These are phyloP conservation scores for Thumatha senex DNA, from an alignment of 2,888 invertebrate species.

Conservation along the genomic window DNA sequence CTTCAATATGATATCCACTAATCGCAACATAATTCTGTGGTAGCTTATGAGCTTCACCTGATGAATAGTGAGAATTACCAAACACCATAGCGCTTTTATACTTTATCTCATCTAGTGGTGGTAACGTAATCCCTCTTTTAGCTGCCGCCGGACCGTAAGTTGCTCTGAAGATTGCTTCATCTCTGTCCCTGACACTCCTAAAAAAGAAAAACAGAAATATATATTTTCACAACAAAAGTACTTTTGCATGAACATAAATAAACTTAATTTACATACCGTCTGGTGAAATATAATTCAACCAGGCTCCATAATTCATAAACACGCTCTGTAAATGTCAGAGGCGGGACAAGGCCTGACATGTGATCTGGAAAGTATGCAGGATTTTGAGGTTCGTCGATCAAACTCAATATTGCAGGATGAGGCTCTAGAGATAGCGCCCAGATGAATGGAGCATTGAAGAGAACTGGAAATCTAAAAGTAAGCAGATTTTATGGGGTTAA, in stretches of 20 bases:
- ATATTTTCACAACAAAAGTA: background rate
- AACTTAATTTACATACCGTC: constrained; percentile 17
- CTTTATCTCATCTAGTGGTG: constrained; percentile 41
- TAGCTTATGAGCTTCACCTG: constrained; percentile 44
- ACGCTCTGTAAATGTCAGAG: constrained; percentile 42
- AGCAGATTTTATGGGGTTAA: background rate
- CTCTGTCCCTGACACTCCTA: constrained; percentile 17
- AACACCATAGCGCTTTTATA: constrained; percentile 56
- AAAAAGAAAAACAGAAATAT: background rate
- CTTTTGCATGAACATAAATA: background rate
- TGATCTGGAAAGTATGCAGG: constrained; percentile 52
- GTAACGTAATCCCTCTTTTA: constrained; percentile 39
- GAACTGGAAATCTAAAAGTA: constrained; percentile 24
- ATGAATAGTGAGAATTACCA: constrained; percentile 56
- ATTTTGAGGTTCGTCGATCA: constrained; percentile 51
- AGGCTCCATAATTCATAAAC: constrained; percentile 32
- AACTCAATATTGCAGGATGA: constrained; percentile 36
- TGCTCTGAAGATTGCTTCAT: constrained; percentile 19
- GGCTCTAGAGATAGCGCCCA: constrained; percentile 51
- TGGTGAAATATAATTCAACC: constrained; percentile 8
- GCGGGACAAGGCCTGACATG: constrained; percentile 27
- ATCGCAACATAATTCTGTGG: constrained; percentile 56
- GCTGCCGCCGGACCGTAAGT: constrained; percentile 27
- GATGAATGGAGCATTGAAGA: constrained; percentile 40
- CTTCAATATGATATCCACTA: constrained; percentile 60